phyloP scores from a whole-genome alignment of 2,888 invertebrate species.

The Sisyra nigra region DNA sequence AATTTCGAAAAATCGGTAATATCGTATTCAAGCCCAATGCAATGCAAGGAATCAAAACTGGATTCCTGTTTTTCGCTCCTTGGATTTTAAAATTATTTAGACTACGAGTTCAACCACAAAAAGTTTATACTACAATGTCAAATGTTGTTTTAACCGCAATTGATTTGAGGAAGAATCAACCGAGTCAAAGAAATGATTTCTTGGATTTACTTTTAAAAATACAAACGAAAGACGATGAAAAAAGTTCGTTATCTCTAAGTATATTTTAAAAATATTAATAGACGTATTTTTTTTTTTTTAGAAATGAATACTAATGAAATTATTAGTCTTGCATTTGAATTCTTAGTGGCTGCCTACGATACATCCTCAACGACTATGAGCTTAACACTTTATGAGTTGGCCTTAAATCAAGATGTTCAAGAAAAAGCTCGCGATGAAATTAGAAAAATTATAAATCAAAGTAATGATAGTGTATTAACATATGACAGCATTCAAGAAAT shows the following conservation, averaged over 20 bases:
- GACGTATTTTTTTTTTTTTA: too few species aligned
- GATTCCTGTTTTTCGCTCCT: not conserved
- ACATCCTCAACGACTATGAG: slow-evolving; percentile 31
- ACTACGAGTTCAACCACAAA: not conserved
- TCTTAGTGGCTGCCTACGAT: slow-evolving; percentile 35
- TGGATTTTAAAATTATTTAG: not conserved
- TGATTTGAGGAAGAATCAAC: not conserved
- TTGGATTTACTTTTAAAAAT: not conserved
- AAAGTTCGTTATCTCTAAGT: not conserved
- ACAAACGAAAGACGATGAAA: not conserved
- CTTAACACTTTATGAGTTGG: slow-evolving; percentile 29
- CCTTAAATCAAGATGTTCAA: slow-evolving; percentile 28
- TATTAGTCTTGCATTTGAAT: slow-evolving; percentile 20
- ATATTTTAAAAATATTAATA: not conserved
- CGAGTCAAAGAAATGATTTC: slow-evolving; percentile 1
- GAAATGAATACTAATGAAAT: not conserved
- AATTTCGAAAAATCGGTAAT: not conserved
- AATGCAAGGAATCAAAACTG: not conserved
- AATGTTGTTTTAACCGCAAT: not conserved
- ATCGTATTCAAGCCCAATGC: not conserved
- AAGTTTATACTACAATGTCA: not conserved
- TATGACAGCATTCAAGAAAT: slow-evolving; percentile 31
- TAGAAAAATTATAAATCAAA: slow-evolving; percentile 17
- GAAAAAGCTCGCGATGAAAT: slow-evolving; percentile 29
- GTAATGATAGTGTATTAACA: slow-evolving; percentile 23